Base-by-base conservation (phyloP, 2,888 invertebrate genomes). In the Acrobasis suavella region DNA sequence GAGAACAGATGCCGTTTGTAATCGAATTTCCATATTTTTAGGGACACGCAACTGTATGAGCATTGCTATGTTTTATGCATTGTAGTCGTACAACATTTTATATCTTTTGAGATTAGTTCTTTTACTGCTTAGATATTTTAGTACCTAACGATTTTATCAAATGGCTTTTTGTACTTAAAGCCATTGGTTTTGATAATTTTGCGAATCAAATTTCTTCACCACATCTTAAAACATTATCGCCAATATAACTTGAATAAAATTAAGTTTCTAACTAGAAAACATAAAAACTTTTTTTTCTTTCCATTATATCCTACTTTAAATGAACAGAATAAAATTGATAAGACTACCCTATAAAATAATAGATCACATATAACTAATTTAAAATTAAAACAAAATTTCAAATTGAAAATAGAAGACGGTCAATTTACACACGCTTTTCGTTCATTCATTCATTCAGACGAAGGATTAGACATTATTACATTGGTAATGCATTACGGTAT, bases 401-500 rank as follows among this genome's bases (percentile, higher is more conserved):
- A 14, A 14, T 38, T 16, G 42, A 38, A 58, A 55, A 62, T 49
- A 62, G 50, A 64, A 60, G 64, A 62, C 60, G 17, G 52, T 62
- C 66, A 49, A 62, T 62, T 60, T 62, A 17, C 54, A 22, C 50
- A 50, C n/a, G 9, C 32, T 46, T 60, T 32, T 58, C 56, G 39
- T 64, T 62, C 73, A 72, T 74, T 74, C 68, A 75, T 72, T 75
- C 67, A 75, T 72, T 76, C 71, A 70, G 71, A 71, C 69, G 72
- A 72, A 68, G 74, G 73, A 77, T 81, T 80, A 81, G 71, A 70
- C 76, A 74, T 77, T 78, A 81, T 80, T 77, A 77, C 77, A 80
- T 66, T 72, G 70, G 75, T 79, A 82, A 83, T 84, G 82, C 81
- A 82, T 80, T 81, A 84, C 72, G 74, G 69, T 69, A 72, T 74